Percentiles rank a stretch among this genome's conserved stretches.
Evolutionary conservation across 2,797 vertebrate genomes (phyloP).

Genomic region (Enteromius radiatus): DNA sequence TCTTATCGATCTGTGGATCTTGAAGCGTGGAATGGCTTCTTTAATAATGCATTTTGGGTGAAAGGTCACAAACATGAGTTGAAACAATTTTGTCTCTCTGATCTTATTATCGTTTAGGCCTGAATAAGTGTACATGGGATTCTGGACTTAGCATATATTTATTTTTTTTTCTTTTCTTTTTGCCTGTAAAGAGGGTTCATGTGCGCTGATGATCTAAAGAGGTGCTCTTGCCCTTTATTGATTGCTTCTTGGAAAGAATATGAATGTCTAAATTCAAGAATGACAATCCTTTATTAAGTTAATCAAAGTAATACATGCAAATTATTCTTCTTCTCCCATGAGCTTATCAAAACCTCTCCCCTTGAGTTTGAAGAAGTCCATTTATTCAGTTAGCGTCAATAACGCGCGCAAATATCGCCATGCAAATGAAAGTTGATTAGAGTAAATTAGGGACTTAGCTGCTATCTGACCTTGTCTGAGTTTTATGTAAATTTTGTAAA

Average conservation of each 20-base stretch:
- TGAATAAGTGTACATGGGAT: background rate
- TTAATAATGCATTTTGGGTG: slow-evolving; percentile 73
- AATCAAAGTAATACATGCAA: slow-evolving; percentile 99
- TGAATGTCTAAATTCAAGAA: slow-evolving; percentile 93
- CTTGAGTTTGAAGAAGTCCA: slow-evolving; percentile 99
- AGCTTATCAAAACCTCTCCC: slow-evolving; percentile 99
- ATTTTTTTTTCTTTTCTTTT: slow-evolving; percentile 22
- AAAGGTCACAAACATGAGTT: slow-evolving; percentile 74
- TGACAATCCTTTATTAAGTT: slow-evolving; percentile 99
- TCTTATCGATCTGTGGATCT: slow-evolving; percentile 71
- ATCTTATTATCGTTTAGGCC: slow-evolving; percentile 30
- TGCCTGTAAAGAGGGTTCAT: slow-evolving; percentile 5
- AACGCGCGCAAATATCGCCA: slow-evolving; percentile 98
- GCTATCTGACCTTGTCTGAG: slow-evolving; percentile 99
- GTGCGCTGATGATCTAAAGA: slow-evolving; percentile 62
- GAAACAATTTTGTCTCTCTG: slow-evolving; percentile 58
- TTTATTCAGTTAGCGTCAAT: slow-evolving; percentile 99
- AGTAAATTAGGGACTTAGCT: slow-evolving; percentile 99
- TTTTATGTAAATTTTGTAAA: slow-evolving; percentile 98
- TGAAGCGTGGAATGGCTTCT: slow-evolving; percentile 68
- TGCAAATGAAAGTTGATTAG: slow-evolving; percentile 99
- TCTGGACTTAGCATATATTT: slow-evolving; percentile 21
- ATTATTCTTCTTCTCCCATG: slow-evolving; percentile 96
- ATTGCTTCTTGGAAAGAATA: slow-evolving; percentile 89
- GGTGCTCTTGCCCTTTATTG: slow-evolving; percentile 81